These are phyloP conservation scores for Nasonia vitripennis DNA, from an alignment of 1,140 invertebrate genomes.

Conservation along the genomic window DNA sequence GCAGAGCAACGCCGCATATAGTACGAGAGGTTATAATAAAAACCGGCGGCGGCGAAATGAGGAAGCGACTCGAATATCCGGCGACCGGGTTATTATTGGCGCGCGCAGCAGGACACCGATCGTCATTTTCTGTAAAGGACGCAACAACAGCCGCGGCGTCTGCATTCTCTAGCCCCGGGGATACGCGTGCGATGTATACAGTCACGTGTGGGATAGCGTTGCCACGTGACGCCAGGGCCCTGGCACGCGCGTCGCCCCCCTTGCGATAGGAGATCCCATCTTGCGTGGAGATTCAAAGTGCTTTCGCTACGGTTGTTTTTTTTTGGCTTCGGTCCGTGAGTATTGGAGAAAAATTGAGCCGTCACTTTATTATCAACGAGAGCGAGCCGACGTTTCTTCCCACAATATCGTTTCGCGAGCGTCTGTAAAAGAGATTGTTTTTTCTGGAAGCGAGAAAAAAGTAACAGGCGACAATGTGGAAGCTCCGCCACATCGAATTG, in stretches of 20 bases:
- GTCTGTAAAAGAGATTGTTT: not conserved
- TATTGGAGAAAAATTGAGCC: not conserved
- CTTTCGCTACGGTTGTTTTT: not conserved
- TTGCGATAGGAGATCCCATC: not conserved
- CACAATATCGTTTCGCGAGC: not conserved
- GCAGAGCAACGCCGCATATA: not conserved
- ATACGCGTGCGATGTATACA: not conserved
- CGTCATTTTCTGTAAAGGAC: constrained; percentile 8
- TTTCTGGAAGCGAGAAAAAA: not conserved
- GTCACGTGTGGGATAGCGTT: constrained; percentile 12
- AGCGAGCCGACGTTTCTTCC: not conserved
- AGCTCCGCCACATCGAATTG: not conserved
- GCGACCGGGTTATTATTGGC: constrained; percentile 17
- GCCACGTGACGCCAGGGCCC: constrained; percentile 3
- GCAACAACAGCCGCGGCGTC: not conserved
- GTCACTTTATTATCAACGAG: not conserved
- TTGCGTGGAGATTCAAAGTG: not conserved
- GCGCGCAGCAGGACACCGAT: not conserved
- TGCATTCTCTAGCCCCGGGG: not conserved
- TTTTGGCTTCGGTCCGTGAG: not conserved
- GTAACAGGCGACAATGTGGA: not conserved
- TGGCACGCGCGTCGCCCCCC: not conserved
- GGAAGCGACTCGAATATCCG: constrained; percentile 40
- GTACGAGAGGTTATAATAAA: not conserved
- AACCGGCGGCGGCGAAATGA: not conserved